These are phyloP conservation scores for Emydoidea blandingii DNA, from an alignment of 2,797 vertebrate species.

Conservation along the genomic window DNA sequence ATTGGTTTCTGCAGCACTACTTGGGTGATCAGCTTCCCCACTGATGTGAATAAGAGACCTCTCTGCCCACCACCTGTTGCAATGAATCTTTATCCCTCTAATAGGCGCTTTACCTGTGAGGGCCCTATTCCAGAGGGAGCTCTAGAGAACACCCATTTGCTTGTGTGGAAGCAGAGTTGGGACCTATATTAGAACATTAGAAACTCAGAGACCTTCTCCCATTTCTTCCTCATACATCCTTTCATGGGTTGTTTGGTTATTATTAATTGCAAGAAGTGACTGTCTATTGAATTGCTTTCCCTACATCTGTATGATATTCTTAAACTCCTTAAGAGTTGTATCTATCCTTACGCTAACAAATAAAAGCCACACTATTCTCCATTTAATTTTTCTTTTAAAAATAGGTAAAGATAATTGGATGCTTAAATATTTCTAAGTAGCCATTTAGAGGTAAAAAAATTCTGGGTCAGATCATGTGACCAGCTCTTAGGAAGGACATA, in stretches of 20 bases:
- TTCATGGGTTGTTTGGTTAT: neutral
- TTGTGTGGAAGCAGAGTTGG: neutral
- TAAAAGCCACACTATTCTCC: neutral
- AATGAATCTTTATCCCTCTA: neutral
- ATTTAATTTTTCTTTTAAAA: neutral
- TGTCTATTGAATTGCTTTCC: neutral
- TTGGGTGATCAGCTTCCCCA: neutral
- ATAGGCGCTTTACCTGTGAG: neutral
- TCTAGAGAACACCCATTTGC: neutral
- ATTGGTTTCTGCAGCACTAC: neutral
- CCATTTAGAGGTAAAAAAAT: neutral
- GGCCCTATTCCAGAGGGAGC: accelerated
- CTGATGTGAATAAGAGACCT: neutral
- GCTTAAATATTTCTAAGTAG: neutral
- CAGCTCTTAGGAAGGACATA: neutral
- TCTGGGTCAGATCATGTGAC: neutral
- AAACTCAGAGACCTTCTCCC: neutral
- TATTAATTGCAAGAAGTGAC: neutral
- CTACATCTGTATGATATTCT: neutral
- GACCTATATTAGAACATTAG: neutral
- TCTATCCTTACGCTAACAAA: neutral
- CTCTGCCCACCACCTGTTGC: neutral
- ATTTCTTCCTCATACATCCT: neutral
- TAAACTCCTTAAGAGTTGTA: neutral
- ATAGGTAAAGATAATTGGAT: neutral